Base-by-base conservation (phyloP, 2,113 vertebrate species). In the Catharus bicknelli region DNA sequence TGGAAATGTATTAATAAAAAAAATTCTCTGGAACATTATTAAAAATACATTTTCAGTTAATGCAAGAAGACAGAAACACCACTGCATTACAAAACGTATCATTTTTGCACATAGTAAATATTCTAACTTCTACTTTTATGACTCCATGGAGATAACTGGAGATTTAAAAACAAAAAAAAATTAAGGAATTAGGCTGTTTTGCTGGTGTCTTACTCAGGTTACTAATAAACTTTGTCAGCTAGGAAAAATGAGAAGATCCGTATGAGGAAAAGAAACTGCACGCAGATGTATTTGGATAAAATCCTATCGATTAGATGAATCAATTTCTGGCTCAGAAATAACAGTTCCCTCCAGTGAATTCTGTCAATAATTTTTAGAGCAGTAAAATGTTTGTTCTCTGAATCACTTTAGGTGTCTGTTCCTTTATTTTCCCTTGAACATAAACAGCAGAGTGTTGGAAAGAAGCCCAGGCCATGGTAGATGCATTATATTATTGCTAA, bases 291-390 rank as follows among this genome's bases (percentile, higher is more conserved):
- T 95, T 94, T 89, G 94, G 92, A 96, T 70, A 91, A 77, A 95
- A 96, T 95, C 54, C 70, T 94, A 22, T 47, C 90, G 91, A 94
- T 63, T 30, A 92, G 53, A 42, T 40, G 95, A 79, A 78, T 94
- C 92, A 93, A 86, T 95, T 92, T 81, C 93, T 93, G 88, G 84
- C 74, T 95, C 27, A 64, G 83, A 83, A 96, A 83, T 50, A 94
- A 55, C 42, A 82, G 10, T 87, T 95, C 68, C 48, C 74, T 96
- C 61, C 51, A 82, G 63, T 95, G 86, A 94, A 93, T 94, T 86
- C 82, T 91, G 73, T 82, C 89, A 87, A 10, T 76, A 66, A 64
- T 57, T 97, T 94, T 94, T 80, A 90, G 25, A 91, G 83, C 45
- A 78, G 76, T 91, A 86, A 90, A 85, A 88, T 85, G 18, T 87